A percentile compares a stretch with the other conserved stretches of the same genome.
These are phyloP conservation scores for Nomada lathburiana DNA, from an alignment of 2,888 invertebrate species.

Conservation along the genomic window DNA sequence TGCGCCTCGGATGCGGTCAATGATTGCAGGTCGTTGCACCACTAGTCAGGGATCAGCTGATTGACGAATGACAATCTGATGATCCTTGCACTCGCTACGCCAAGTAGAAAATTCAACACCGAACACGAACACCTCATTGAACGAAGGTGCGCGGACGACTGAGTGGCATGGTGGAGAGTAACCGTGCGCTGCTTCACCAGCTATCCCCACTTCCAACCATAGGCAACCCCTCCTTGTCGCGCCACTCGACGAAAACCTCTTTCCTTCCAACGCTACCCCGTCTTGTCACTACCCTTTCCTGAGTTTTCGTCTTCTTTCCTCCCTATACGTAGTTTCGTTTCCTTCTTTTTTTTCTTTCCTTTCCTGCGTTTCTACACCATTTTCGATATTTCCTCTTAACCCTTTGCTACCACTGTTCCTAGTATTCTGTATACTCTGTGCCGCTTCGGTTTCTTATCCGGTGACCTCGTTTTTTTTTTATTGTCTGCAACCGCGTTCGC, in stretches of 20 bases:
- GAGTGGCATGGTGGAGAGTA: conserved; percentile 79
- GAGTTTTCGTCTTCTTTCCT: background rate
- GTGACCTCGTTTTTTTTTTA: background rate
- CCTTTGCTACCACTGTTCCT: background rate
- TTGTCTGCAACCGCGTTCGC: background rate
- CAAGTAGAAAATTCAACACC: conserved; percentile 37
- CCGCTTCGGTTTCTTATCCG: background rate
- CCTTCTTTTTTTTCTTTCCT: conserved; percentile 16
- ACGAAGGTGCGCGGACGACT: conserved; percentile 83
- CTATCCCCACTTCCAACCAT: conserved; percentile 30
- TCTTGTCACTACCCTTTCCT: background rate
- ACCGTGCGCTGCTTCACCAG: conserved; percentile 70
- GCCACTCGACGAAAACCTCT: conserved; percentile 11
- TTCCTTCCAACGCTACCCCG: conserved; percentile 22
- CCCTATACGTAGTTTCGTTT: background rate
- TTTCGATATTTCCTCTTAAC: conserved; percentile 29
- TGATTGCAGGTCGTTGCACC: conserved; percentile 30
- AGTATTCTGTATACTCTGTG: background rate
- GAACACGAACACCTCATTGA: conserved; percentile 78
- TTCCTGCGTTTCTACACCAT: conserved; percentile 9
- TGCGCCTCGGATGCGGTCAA: background rate
- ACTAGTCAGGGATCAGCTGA: conserved; percentile 51
- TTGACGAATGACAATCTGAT: conserved; percentile 50
- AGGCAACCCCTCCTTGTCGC: conserved; percentile 28
- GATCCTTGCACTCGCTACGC: conserved; percentile 42